Conservation (phyloP, 2,888 invertebrate species). For the Lysandra bellargus region DNA sequence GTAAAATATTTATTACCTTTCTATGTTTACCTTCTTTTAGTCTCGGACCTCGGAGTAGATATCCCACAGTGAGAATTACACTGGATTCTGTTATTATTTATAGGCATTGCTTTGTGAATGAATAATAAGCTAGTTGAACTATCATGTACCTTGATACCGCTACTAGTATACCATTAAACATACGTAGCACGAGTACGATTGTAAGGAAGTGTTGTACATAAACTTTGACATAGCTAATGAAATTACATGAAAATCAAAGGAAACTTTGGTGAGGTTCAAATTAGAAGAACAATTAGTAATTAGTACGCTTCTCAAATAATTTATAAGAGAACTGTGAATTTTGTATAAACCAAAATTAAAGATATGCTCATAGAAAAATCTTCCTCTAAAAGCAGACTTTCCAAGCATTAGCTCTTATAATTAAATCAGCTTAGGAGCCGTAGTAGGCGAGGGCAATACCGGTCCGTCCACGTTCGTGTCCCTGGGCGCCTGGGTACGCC, state of each 20-base stretch:
- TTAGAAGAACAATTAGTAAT: not conserved
- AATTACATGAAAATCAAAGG: not conserved
- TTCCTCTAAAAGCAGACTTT: not conserved
- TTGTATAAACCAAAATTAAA: not conserved
- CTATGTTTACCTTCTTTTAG: not conserved
- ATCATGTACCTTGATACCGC: slow-evolving; percentile 5
- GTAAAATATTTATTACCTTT: not conserved
- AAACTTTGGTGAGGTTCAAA: not conserved
- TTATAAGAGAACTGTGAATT: not conserved
- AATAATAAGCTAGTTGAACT: slow-evolving; percentile 16
- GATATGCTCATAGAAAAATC: not conserved
- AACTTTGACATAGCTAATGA: not conserved
- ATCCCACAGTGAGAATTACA: slow-evolving; percentile 19
- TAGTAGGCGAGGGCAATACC: too few species aligned
- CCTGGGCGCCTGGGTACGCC: too few species aligned
- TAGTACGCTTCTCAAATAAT: not conserved
- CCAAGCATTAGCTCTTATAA: not conserved
- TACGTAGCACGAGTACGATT: not conserved
- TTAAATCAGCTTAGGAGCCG: too few species aligned
- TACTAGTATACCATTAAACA: slow-evolving; percentile 12
- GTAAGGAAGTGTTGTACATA: not conserved
- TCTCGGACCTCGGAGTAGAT: not conserved
- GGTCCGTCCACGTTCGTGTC: too few species aligned
- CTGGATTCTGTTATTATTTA: slow-evolving; percentile 19
- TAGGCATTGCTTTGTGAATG: slow-evolving; percentile 11